Base-by-base conservation (phyloP, 2,113 vertebrate species). In the Sinosuthora webbiana region DNA sequence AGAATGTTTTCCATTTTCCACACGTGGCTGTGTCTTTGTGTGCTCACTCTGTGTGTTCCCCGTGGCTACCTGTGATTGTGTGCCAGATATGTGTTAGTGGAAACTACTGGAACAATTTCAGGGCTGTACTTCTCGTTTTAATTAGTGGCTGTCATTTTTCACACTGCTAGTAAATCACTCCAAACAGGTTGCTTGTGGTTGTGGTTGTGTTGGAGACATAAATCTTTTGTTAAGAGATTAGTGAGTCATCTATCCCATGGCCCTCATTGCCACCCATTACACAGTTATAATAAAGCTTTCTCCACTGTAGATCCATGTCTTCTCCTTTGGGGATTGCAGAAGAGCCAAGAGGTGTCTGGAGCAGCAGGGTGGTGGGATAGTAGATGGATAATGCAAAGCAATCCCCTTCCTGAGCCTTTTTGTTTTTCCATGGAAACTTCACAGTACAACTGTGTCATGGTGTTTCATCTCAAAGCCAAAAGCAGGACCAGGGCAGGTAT, bases 401-500 rank as follows among this genome's bases (percentile, higher is more conserved):
- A 37, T 53, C 6, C 1, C 6, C 84, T 69, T 13, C 15, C 25
- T 37, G 71, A 89, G 11, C 18, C 18, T n/a, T 41, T 59, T 68
- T 55, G 16, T 33, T 78, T 85, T 86, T 50, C n/a, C 39, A 7
- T 9, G 6, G 39, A 45, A 53, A 17, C 3, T 41, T 68, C 0
- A 1, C 22, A 42, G 13, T 6, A 17, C 19, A 44, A 15, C 10
- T 0, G 1, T 23, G 20, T 45, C 20, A 6, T 6, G 1, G 7
- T 21, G 10, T 35, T 64, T 64, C 53, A n/a, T 7, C 37, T 64
- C 14, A 3, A 35, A 37, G n/a, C 41, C 41, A 35, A 28, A 19
- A 37, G 13, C 39, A 39, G 31, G 49, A 62, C 13, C 13, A 2
- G 2, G 30, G 8, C 30, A 35, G 18, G 23, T 13, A 23, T 55